Base-by-base conservation (phyloP, 2,888 invertebrate species). In the Tetragonisca angustula region DNA sequence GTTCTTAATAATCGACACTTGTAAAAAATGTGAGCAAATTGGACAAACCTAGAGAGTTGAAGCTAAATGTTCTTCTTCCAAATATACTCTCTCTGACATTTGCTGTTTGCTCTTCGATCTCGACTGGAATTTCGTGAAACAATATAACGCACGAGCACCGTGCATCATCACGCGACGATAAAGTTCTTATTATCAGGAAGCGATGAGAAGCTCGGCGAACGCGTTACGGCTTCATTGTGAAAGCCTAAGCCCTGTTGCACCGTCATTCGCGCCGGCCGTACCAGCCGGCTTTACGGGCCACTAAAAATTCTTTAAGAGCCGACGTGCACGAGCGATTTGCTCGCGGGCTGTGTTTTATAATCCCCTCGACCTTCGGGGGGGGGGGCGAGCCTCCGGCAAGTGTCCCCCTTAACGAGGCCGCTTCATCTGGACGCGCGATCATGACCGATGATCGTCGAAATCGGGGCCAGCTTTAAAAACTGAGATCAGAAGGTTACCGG, bases 251-350 rank as follows among this genome's bases (percentile, higher is more conserved):
- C 15, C 15, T 32, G 4, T 24, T n/a, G 9, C 15, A 36, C 32
- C 49, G 21, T 49, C 49, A 50, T 49, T 69, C 43, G 4, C 19
- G 43, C 17, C n/a, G 61, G 17, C 17, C 32, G n/a, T 54, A 62
- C 27, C 36, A 43, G 27, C 54, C 56, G 43, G 52, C 49, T 79
- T 79, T 56, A 80, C 56, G 36, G 27, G 2, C 43, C 19, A 27
- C 43, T 79, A 69, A 69, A 68, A 69, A 74, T 81, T 75, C 69
- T 24, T 81, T 21, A 19, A 49, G 54, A 74, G 52, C 49, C 59
- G 64, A 59, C 65, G 59, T 49, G 32, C 21, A 32, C 59, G 49
- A 75, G 70, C 81, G 81, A 82, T 81, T 82, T 82, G 75, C 36
- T 67, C 36, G 13, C 27, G 1, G 21, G 17, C 13, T 52, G 49